Evolutionary conservation across 2,113 vertebrate species (phyloP), one percentile per base, ranked within the genome.

Genomic region (Climacteris rufus): DNA sequence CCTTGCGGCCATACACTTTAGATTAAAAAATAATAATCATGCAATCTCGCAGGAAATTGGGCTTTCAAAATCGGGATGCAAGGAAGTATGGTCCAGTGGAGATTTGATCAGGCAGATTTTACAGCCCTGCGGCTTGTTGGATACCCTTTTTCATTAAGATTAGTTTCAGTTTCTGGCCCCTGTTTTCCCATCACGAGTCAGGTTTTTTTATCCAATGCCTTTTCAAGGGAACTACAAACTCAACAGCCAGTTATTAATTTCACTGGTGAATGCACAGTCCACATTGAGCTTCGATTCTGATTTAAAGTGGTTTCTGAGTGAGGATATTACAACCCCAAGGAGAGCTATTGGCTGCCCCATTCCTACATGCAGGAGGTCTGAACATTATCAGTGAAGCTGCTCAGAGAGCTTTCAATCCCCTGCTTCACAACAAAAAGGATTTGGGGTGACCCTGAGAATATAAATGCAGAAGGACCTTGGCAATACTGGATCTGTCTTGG

Each of bases 11-110:
- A 94, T 92, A 96, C 87, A 94, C 87, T 96, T 96, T 92, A 93
- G 92, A 90, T 96, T 96, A 93, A 95, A 95, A 94, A 88, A 90
- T 84, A 93, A 93, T 93, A 89, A 89, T 95, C 72, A 68, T 16
- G 45, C 87, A 92, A 90, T 86, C 86, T 95, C 28, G 25, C 80
- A 94, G 95, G 87, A 96, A 96, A 92, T 17, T 44, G 40, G 80
- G 35, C 74, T 95, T 96, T 94, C 93, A 75, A 90, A 93, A 94
- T 74, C 4, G 2, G 61, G 83, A 60, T 0, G 1, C 47, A 15
- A 75, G 89, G 77, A 75, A 91, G 57, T 57, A 15, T 31, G 52
- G 77, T 66, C 69, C 53, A 42, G 72, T 60, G 28, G 83, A 96
- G 83, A 74, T 80, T 37, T 83, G 64, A 94, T 69, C 80, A 94